Evolutionary conservation across 2,888 invertebrate genomes (phyloP).

Genomic region (Parnassius smintheus): DNA sequence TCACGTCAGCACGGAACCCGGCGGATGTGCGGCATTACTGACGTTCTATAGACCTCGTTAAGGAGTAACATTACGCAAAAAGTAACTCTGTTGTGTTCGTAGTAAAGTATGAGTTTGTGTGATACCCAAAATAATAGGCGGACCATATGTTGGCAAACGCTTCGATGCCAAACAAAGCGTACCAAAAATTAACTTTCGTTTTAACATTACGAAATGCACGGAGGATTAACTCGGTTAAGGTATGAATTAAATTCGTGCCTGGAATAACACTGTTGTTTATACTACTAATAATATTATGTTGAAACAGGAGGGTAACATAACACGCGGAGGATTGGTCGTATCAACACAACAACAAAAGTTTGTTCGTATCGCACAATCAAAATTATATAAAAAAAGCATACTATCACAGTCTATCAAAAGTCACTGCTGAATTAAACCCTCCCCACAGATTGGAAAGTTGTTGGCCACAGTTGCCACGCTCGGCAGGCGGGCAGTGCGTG

Average conservation of each 20-base stretch:
- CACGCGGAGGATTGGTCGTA: no score
- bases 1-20: not conserved
- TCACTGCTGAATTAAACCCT: no score
- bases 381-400: no score
- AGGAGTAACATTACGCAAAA: not conserved
- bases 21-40: constrained; percentile 52
- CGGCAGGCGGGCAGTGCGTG: no score
- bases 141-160: constrained; percentile 28
- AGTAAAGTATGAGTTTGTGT: not conserved
- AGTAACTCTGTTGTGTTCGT: not conserved
- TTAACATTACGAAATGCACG: not conserved
- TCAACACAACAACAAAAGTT: no score
- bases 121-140: not conserved
- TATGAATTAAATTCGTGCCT: not conserved
- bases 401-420: no score
- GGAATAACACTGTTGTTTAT: no score
- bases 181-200: constrained; percentile 2
- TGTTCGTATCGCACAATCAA: no score
- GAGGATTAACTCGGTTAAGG: not conserved
- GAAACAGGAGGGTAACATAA: no score
- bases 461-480: no score
- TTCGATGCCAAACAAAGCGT: constrained; percentile 22
- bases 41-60: constrained; percentile 34
- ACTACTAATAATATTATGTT: no score
- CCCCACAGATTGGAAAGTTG: no score